phyloP scores from a whole-genome alignment of 2,888 invertebrate species.

The Coelogynopora nodosa region DNA sequence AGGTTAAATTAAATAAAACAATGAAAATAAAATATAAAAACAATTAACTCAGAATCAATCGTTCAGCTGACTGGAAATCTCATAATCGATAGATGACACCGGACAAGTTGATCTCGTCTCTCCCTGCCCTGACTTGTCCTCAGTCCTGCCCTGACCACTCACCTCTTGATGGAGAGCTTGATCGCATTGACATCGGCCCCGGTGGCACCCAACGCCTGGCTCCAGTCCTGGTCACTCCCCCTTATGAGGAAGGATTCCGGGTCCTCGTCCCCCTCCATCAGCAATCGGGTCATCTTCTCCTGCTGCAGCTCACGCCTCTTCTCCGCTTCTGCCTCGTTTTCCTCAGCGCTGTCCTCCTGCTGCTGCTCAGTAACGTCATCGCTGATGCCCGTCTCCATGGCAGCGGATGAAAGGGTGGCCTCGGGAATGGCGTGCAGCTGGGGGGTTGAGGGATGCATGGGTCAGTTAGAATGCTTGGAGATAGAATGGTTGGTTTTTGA shows the following conservation, averaged over 20 bases:
- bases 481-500: too few species aligned
- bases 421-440: neutral
- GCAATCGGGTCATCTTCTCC: neutral
- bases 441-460: neutral
- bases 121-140: too few species aligned
- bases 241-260: neutral
- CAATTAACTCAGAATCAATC: neutral
- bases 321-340: neutral
- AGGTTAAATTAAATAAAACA: neutral
- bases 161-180: neutral
- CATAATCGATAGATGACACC: neutral
- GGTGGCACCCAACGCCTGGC: neutral
- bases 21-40: neutral
- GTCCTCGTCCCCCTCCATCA: neutral
- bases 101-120: too few species aligned
- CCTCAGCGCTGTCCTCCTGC: too few species aligned
- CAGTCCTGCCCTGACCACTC: too few species aligned
- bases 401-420: neutral
- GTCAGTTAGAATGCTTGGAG: too few species aligned
- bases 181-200: neutral
- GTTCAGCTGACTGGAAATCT: neutral
- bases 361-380: neutral
- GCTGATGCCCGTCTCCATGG: neutral
- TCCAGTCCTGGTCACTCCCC: neutral
- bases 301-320: neutral